Percentiles rank a stretch among this genome's conserved stretches.
These are phyloP conservation scores for Nasonia longicornis DNA, from an alignment of 1,140 invertebrate species.

Conservation along the genomic window DNA sequence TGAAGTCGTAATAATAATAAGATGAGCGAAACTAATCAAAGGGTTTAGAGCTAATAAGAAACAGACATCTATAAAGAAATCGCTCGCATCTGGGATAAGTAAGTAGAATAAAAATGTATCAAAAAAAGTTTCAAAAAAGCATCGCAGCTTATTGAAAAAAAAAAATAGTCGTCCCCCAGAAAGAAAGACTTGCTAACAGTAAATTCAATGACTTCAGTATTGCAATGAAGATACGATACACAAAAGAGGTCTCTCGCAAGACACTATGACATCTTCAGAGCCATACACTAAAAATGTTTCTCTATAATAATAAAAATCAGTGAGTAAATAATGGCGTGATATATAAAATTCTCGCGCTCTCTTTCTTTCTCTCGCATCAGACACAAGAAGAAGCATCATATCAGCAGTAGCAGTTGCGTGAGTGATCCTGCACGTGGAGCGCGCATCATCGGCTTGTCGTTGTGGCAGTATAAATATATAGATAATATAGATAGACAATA, in stretches of 20 bases:
- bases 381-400: background rate
- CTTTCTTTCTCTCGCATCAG: background rate
- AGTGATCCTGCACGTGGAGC: background rate
- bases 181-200: background rate
- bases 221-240: constrained; percentile 47
- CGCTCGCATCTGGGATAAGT: background rate
- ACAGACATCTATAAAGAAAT: background rate
- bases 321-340: background rate
- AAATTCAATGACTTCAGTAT: constrained; percentile 3
- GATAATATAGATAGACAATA: background rate
- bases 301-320: background rate
- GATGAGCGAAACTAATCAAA: background rate
- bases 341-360: constrained; percentile 32
- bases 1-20: background rate
- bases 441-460: background rate
- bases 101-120: background rate
- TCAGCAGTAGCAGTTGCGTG: background rate
- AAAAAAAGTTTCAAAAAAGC: background rate
- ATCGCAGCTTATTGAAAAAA: background rate
- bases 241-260: constrained; percentile 27
- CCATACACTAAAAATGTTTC: constrained; percentile 3
- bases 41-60: background rate
- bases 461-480: background rate
- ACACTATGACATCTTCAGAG: constrained; percentile 13
- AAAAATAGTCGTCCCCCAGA: background rate